phyloP scores from a whole-genome alignment of 2,113 vertebrate species.

The Thryonomys swinderianus region DNA sequence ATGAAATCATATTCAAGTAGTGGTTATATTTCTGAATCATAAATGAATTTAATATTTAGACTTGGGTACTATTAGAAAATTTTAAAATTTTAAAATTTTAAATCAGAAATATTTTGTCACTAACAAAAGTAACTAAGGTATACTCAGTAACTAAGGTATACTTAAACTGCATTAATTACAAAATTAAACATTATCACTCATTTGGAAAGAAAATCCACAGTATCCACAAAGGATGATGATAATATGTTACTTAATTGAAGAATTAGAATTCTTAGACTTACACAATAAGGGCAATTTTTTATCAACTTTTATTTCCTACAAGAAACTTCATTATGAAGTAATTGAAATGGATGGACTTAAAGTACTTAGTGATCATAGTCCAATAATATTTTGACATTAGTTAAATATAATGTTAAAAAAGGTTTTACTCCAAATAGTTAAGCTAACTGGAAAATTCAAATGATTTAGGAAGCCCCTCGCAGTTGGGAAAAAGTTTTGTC shows the following conservation, averaged over 20 bases:
- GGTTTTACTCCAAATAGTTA: neutral
- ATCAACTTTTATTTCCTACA: neutral
- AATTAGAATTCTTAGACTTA: neutral
- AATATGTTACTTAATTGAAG: neutral
- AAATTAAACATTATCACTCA: neutral
- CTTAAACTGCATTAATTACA: neutral
- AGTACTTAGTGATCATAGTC: neutral
- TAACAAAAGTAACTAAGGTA: no score
- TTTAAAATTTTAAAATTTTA: no score
- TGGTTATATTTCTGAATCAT: neutral
- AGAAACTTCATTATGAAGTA: slow-evolving; percentile 40
- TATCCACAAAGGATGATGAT: neutral
- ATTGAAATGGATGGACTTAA: slow-evolving; percentile 22
- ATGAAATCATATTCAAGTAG: neutral
- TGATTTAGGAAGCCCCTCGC: slow-evolving; percentile 11
- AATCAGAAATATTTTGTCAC: neutral
- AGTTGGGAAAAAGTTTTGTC: neutral
- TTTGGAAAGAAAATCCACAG: neutral
- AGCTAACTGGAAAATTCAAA: neutral
- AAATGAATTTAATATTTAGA: neutral
- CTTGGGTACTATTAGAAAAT: neutral
- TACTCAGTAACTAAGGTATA: no score
- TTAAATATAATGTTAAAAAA: slow-evolving; percentile 44
- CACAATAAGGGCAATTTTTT: slow-evolving; percentile 14
- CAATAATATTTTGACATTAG: slow-evolving; percentile 14